Evolutionary conservation across 2,113 vertebrate genomes (phyloP).

Genomic region (Toxostoma redivivum): DNA sequence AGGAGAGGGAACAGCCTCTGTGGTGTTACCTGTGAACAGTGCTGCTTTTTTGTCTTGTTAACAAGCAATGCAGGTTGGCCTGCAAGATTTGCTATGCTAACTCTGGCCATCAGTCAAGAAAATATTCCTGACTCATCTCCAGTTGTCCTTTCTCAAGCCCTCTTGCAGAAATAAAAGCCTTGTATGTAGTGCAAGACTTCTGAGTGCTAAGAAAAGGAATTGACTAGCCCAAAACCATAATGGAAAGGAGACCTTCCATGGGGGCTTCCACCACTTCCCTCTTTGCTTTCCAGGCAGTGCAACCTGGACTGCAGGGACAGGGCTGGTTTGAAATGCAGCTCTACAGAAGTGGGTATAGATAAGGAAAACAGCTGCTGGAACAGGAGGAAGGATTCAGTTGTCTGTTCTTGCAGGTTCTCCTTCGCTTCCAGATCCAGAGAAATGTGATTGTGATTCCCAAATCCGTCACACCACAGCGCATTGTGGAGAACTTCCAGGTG

Average conservation of each 20-base stretch:
- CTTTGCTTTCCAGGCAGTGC: background rate
- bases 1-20: background rate
- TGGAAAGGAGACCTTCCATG: background rate
- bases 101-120: background rate
- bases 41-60: background rate
- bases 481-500: slow-evolving; percentile 90
- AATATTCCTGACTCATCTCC: background rate
- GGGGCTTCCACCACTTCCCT: background rate
- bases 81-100: background rate
- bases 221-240: background rate
- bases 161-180: background rate
- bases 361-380: background rate
- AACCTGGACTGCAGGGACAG: background rate
- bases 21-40: background rate
- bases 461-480: slow-evolving; percentile 84
- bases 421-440: slow-evolving; percentile 89
- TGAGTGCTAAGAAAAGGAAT: background rate
- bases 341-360: background rate
- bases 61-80: background rate
- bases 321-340: background rate
- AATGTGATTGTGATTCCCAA: slow-evolving; percentile 89
- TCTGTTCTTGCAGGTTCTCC: slow-evolving; percentile 78
- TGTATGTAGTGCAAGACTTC: background rate
- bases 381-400: background rate
- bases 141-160: background rate